A percentile compares a stretch with the other conserved stretches of the same genome.
phyloP scores from a whole-genome alignment of 2,797 vertebrate species.

The Myiotriccus ornatus region DNA sequence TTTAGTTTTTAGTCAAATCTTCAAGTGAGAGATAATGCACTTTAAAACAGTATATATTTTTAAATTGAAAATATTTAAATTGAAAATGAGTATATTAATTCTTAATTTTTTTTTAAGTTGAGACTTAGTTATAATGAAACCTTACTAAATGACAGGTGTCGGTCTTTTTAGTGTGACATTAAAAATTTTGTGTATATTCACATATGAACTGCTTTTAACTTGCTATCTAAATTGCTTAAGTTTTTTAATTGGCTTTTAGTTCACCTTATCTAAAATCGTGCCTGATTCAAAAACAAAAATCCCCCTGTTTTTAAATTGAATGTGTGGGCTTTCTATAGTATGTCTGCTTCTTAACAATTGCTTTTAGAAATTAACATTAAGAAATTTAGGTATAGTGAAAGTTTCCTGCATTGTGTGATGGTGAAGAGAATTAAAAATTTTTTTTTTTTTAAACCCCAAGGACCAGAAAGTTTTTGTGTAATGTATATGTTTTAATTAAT shows the following conservation, averaged over 20 bases:
- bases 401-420: background rate
- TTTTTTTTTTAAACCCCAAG: background rate
- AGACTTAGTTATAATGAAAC: background rate
- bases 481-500: background rate
- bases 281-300: background rate
- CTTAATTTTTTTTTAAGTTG: background rate
- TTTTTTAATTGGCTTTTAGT: background rate
- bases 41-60: no score
- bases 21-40: background rate
- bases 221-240: background rate
- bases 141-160: background rate
- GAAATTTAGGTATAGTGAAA: background rate
- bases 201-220: background rate
- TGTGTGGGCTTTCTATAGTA: background rate
- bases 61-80: no score
- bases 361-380: background rate
- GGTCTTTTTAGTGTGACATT: background rate
- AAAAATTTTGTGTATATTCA: background rate
- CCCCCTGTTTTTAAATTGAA: background rate
- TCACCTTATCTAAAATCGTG: background rate
- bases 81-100: no score
- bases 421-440: background rate
- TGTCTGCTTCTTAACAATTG: background rate
- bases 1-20: background rate
- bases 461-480: background rate